A percentile compares a stretch with the other conserved stretches of the same genome.
phyloP scores from a whole-genome alignment of 2,888 invertebrate species.

The Nebria brevicollis region DNA sequence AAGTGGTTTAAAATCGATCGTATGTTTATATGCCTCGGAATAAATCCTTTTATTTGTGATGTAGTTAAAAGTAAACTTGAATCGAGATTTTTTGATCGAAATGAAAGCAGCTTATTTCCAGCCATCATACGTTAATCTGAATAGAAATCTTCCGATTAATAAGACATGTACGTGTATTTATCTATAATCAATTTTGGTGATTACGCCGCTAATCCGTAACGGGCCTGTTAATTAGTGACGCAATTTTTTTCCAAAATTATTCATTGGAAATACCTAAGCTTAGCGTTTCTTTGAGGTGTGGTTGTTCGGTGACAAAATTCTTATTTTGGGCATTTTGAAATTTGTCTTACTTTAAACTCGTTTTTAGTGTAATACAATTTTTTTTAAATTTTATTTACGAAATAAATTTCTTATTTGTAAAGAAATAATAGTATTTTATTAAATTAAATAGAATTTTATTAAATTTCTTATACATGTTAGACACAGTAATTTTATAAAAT shows the following conservation, averaged over 20 bases:
- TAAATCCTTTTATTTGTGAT: not conserved
- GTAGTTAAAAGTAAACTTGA: not conserved
- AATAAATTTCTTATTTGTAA: too few relatives aligned
- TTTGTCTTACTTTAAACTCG: not conserved
- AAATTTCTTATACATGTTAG: too few relatives aligned
- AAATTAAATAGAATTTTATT: too few relatives aligned
- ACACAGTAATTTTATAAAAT: not conserved
- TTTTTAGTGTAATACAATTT: too few relatives aligned
- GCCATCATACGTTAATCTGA: not conserved
- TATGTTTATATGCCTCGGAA: not conserved
- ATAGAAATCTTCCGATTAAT: not conserved
- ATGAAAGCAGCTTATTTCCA: not conserved
- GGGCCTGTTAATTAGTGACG: conserved; percentile 43
- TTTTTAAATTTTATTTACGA: too few relatives aligned
- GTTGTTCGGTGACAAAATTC: conserved; percentile 15
- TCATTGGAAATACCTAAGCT: conserved; percentile 13
- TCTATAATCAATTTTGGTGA: conserved; percentile 29
- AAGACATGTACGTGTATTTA: conserved; percentile 8
- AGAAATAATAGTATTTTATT: too few relatives aligned
- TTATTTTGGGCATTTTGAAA: not conserved
- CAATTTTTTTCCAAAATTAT: conserved; percentile 11
- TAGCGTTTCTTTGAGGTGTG: conserved; percentile 33
- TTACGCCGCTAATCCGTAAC: conserved; percentile 39
- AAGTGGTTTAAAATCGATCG: not conserved
- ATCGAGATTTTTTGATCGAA: not conserved